Evolutionary conservation across 1,140 invertebrate genomes (phyloP).

Genomic region (Aphelenchoides fujianensis): DNA sequence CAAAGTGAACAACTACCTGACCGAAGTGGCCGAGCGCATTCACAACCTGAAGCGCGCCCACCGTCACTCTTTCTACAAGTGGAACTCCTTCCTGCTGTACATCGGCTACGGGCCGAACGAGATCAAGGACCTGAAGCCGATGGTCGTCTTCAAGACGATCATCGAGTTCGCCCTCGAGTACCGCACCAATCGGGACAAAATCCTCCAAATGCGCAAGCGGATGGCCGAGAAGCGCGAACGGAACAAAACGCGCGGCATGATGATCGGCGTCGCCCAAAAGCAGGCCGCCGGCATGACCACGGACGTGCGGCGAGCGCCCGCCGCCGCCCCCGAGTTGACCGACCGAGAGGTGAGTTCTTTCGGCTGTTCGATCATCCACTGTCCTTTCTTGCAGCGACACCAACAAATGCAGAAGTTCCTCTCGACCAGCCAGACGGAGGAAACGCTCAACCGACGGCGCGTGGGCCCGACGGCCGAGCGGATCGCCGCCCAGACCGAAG

Average conservation of each 20-base stretch:
- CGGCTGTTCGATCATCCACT: slow-evolving; percentile 14
- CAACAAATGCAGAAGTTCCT: slow-evolving; percentile 57
- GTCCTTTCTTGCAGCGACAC: slow-evolving; percentile 47
- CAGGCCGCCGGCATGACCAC: background rate
- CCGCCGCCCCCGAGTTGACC: slow-evolving; percentile 11
- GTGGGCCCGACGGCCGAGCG: slow-evolving; percentile 44
- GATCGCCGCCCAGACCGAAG: slow-evolving; percentile 50
- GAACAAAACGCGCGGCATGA: slow-evolving; percentile 92
- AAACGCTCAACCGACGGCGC: slow-evolving; percentile 46
- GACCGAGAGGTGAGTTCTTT: slow-evolving; percentile 26
- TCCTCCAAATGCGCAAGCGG: slow-evolving; percentile 86
- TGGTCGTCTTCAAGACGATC: slow-evolving; percentile 84
- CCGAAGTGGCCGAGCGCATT: slow-evolving; percentile 92
- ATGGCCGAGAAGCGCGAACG: slow-evolving; percentile 72
- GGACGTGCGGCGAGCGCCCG: background rate
- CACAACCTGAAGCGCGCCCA: slow-evolving; percentile 73
- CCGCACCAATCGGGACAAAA: slow-evolving; percentile 85
- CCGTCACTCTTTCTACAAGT: slow-evolving; percentile 67
- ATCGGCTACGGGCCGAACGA: slow-evolving; percentile 79
- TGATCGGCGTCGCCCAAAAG: slow-evolving; percentile 70
- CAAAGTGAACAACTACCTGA: slow-evolving; percentile 84
- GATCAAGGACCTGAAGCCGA: slow-evolving; percentile 81
- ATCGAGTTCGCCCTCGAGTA: slow-evolving; percentile 99
- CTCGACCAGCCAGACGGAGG: slow-evolving; percentile 38
- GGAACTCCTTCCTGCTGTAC: slow-evolving; percentile 87